Evolutionary conservation across 2,888 invertebrate genomes (phyloP).

Genomic region (Aricia artaxerxes): DNA sequence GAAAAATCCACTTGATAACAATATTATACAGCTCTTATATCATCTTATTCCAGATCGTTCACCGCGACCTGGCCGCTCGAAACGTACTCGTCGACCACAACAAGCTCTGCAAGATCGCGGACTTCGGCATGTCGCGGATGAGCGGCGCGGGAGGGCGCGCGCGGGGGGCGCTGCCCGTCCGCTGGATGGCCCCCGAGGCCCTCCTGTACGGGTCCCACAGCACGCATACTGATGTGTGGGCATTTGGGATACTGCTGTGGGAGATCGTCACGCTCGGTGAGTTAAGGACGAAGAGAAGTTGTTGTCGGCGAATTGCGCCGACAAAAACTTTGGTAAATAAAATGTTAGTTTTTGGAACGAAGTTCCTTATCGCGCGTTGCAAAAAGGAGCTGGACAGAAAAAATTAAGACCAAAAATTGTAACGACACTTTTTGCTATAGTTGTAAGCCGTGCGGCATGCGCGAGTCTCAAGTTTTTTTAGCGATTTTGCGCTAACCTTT

Average conservation of each 20-base stretch:
- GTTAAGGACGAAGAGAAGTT: conserved; percentile 27
- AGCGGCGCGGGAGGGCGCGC: conserved; percentile 66
- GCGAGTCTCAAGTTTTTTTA: no score
- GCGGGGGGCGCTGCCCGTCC: conserved; percentile 83
- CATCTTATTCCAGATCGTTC: conserved; percentile 84
- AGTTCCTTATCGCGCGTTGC: no score
- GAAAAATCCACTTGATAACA: no score
- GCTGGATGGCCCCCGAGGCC: conserved; percentile 94
- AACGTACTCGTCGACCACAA: conserved; percentile 92
- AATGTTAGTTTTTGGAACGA: no score
- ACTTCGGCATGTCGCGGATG: conserved; percentile 91
- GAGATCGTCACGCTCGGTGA: conserved; percentile 91
- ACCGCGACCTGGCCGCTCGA: conserved; percentile 90
- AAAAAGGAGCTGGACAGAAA: no score
- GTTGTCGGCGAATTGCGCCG: no score
- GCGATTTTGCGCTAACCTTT: no score
- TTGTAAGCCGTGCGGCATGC: no score
- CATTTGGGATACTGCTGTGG: conserved; percentile 92
- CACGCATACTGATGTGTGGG: conserved; percentile 92
- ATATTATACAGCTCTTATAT: conserved; percentile 4
- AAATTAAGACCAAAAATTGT: no score
- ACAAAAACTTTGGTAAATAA: no score
- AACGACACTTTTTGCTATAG: no score
- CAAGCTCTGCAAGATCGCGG: conserved; percentile 92
- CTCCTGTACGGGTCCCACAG: conserved; percentile 89